phyloP scores from a whole-genome alignment of 1,140 invertebrate species.

The Zophobas atratus region DNA sequence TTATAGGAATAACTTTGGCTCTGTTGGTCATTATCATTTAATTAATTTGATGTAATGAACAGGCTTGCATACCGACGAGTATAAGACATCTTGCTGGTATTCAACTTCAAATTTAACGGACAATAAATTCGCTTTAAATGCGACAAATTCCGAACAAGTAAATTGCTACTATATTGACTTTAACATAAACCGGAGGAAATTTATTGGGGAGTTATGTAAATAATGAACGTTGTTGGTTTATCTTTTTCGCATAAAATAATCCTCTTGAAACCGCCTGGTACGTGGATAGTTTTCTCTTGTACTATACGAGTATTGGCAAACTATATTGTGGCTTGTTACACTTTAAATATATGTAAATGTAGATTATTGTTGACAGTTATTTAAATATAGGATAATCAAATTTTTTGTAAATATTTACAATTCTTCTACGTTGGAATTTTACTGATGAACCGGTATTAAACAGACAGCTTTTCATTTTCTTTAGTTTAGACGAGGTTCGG shows the following conservation, averaged over 20 bases:
- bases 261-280: conserved; percentile 9
- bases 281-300: neutral
- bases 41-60: neutral
- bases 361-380: no score
- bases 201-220: conserved; percentile 20
- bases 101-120: neutral
- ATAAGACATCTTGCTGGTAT: no score
- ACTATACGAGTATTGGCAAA: neutral
- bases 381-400: neutral
- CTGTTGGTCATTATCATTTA: neutral
- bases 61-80: neutral
- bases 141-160: neutral
- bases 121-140: conserved; percentile 12
- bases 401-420: neutral
- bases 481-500: neutral
- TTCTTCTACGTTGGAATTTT: neutral
- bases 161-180: conserved; percentile 7
- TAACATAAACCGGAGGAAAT: conserved; percentile 1
- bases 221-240: conserved; percentile 29
- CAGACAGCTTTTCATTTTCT: neutral
- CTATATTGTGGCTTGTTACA: neutral
- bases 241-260: conserved; percentile 11
- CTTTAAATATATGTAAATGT: neutral
- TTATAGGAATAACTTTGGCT: neutral
- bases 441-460: neutral